Evolutionary conservation across 2,888 invertebrate genomes (phyloP), one percentile per base, ranked within the genome.

Genomic region (Chaitophorus viminalis): DNA sequence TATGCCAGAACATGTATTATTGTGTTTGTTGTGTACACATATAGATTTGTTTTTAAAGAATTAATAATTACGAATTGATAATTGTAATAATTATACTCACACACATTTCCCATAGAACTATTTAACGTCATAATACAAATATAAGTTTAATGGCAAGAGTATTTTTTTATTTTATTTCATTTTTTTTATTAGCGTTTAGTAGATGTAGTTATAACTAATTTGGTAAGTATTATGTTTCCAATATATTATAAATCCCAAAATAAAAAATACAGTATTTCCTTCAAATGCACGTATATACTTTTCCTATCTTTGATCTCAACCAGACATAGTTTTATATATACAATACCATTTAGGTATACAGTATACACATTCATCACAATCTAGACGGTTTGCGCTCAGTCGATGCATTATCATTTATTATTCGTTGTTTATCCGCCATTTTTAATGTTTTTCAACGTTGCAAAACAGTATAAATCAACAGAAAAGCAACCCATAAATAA

Each of bases 401-500:
- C 72, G 29, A 65, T 14, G 65, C 75, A 75, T 65, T 84, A 84
- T 84, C 65, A 65, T 75, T 75, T 84, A 2, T 36, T 60, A 39
- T 84, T 29, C 83, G 83, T 65, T 65, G 75, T 76, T 76, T 46
- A 72, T 84, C 65, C 65, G 75, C 83, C 83, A 76, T 84, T 83
- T 60, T 60, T 83, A 75, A 84, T 65, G 65, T 84, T 74, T 82
- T 82, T 82, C 39, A 76, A 76, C 65, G 39, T 84, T 65, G 31
- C 75, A 8, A 65, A 65, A 75, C 83, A 60, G 65, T 65, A 84
- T 84, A 84, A 84, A 84, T 75, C 83, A 75, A 75, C 75, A 31
- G 65, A 75, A 65, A 84, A 76, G 29, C 75, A 75, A 54, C 74
- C 60, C 83, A 84, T 84, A 84, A 84, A 84, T 84, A 76, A 84